Evolutionary conservation across 2,888 invertebrate genomes (phyloP).

Genomic region (Ophion slaviceki): DNA sequence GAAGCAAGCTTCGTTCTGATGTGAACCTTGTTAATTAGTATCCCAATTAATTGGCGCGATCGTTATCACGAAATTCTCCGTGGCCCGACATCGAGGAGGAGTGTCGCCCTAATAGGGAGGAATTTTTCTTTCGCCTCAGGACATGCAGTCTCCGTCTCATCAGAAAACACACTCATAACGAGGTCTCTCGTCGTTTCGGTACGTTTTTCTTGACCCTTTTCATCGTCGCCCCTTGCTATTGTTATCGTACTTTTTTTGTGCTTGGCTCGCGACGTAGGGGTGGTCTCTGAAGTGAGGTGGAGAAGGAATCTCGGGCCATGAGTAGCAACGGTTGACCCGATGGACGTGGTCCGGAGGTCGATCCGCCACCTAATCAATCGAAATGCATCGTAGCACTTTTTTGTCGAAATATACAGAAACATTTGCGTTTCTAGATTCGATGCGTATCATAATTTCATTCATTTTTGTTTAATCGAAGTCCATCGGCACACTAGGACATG

Average conservation of each 20-base stretch:
- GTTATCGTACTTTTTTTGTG: conserved; percentile 80
- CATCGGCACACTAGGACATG: neutral
- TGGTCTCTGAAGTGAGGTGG: conserved; percentile 70
- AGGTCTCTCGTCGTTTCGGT: conserved; percentile 3
- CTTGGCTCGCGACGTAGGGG: conserved; percentile 78
- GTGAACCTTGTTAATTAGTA: conserved; percentile 60
- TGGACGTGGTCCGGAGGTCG: conserved; percentile 85
- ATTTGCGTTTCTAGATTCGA: neutral
- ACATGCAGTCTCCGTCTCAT: neutral
- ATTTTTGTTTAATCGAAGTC: conserved; percentile 1
- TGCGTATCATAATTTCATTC: conserved; percentile 8
- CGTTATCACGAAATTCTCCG: conserved; percentile 52
- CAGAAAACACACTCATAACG: conserved; percentile 26
- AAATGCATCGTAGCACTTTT: conserved; percentile 53
- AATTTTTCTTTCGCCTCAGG: conserved; percentile 15
- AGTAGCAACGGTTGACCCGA: conserved; percentile 91
- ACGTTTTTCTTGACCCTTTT: conserved; percentile 20
- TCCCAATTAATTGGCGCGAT: conserved; percentile 67
- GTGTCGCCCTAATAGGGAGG: conserved; percentile 6
- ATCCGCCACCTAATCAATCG: conserved; percentile 73
- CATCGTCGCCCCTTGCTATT: conserved; percentile 15
- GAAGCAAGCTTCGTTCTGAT: conserved; percentile 21
- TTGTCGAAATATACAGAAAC: conserved; percentile 7
- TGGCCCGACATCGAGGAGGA: conserved; percentile 12
- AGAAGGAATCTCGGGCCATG: conserved; percentile 71